Evolutionary conservation across 2,797 vertebrate species (phyloP), one percentile per base, ranked within the genome.

Genomic region (Sciaenops ocellatus): DNA sequence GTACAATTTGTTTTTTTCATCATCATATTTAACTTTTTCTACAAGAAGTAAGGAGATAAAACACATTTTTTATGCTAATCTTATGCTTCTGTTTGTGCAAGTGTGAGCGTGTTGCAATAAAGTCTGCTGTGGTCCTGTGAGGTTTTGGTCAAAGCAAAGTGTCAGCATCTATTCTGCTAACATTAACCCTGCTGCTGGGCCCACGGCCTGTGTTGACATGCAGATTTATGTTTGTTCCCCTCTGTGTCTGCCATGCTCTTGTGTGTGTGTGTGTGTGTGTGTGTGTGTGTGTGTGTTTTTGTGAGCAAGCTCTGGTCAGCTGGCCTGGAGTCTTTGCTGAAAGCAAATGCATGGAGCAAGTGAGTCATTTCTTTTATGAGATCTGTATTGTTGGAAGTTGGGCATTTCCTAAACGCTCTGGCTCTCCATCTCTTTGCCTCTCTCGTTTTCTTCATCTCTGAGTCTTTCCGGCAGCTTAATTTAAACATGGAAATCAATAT

Each of bases 311-410:
- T 70, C 65, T 60, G 86, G 81, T 87, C 87, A 88, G 59, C 57
- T 62, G 74, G 67, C 73, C 64, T 71, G 42, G 28, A 69, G 62
- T 80, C 61, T 44, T 61, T 77, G 61, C 67, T 85, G 65, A 79
- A 79, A 83, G 74, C 70, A 78, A 75, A 82, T 79, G 61, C 66
- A 46, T 55, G 70, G 83, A 90, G 67, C 69, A 62, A 91, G 75
- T 90, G 85, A 92, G 79, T 91, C 82, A 90, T 88, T 90, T 90
- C 69, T 90, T 88, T 88, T 81, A 90, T 78, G 76, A 84, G 80
- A 65, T 84, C 66, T 83, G 69, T 83, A 73, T 89, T 89, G 87
- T 89, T 84, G 62, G 80, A 89, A 79, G 74, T 78, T 85, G 76
- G 85, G 80, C 74, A 75, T 84, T 86, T 86, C 80, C 81, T 80